Evolutionary conservation across 2,113 vertebrate species (phyloP).

Genomic region (Peucedramus taeniatus): DNA sequence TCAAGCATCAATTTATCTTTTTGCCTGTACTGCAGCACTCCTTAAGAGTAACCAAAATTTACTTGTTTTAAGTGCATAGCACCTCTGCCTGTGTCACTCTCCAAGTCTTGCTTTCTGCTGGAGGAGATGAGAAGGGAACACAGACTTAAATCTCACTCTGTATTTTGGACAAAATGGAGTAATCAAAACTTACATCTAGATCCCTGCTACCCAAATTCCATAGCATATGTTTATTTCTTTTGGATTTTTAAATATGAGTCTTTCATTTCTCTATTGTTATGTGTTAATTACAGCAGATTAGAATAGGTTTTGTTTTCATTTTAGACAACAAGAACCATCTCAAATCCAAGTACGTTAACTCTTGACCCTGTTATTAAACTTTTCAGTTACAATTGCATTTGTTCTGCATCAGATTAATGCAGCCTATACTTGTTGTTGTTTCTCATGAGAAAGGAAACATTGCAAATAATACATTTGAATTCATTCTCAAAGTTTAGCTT

Average conservation of each 20-base stretch:
- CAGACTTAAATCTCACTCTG: neutral
- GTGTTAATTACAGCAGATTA: neutral
- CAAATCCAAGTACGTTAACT: neutral
- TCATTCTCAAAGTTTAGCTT: neutral
- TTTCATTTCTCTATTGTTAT: neutral
- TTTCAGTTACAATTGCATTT: neutral
- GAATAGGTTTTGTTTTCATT: neutral
- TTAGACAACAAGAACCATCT: neutral
- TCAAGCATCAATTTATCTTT: neutral
- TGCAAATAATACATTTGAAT: neutral
- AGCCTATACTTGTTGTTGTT: neutral
- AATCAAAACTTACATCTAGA: neutral
- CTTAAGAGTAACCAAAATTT: neutral
- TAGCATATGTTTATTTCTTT: neutral
- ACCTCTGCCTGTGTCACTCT: neutral
- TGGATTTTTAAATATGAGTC: neutral
- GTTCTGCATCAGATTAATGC: neutral
- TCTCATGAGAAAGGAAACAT: neutral
- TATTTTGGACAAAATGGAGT: neutral
- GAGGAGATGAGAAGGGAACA: neutral
- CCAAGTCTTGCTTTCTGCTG: neutral
- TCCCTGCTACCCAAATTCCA: neutral
- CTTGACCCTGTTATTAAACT: neutral
- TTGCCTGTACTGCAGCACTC: neutral
- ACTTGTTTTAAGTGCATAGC: neutral